Evolutionary conservation across 2,888 invertebrate species (phyloP), one percentile per base, ranked within the genome.

Genomic region (Tinea pellionella): DNA sequence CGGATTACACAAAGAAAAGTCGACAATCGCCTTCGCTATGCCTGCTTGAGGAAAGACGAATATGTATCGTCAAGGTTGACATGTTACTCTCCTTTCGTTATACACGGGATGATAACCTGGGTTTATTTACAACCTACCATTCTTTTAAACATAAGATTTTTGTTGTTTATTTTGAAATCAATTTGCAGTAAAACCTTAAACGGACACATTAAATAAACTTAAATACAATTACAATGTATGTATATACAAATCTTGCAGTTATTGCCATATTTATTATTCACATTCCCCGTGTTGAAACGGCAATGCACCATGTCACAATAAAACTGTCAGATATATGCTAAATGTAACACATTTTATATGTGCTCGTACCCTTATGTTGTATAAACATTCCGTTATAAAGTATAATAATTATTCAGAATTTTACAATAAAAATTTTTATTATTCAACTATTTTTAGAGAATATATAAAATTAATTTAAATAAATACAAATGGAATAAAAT

Each of bases 231-330:
- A 53, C 24, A 16, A 18, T 19, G 24, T 16, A 18, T 19, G 24
- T 16, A 53, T n/a, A 47, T 15, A 24, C 24, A 53, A 24, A 53
- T 24, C 53, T 1, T 12, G 24, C 53, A 24, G 19, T 53, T 53
- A 53, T 53, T 18, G 18, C 24, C 15, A 57, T 32, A 57, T 57
- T 57, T 57, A 57, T 32, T 32, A 57, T 30, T 32, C 12, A 57
- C 57, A 13, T 32, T 13, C 13, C 13, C 11, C 7, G 32, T 57
- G 57, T 57, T 57, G 57, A 57, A 30, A 57, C 32, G 32, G 32
- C 16, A 32, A 57, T 57, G 57, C 16, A 32, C 13, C 19, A 7
- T 57, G 57, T 57, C 57, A 57, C 57, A 30, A 32, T 57, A 32
- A 57, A 57, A 13, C 16, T 57, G 47, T 15, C 47, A 13, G 15